These are phyloP conservation scores for Odontesthes bonariensis DNA, from an alignment of 2,113 vertebrate species.

Conservation along the genomic window DNA sequence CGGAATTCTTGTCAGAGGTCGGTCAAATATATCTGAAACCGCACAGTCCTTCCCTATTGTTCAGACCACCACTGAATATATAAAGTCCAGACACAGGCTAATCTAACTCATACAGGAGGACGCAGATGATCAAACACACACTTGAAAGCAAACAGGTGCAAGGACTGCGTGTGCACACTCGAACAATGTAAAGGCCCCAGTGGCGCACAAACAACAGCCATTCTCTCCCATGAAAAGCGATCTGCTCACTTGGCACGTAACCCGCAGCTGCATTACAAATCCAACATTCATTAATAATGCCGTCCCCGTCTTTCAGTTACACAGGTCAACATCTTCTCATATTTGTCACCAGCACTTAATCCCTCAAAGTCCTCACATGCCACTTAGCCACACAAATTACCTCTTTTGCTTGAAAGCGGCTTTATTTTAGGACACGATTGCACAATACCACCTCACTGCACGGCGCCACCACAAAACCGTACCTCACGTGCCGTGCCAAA, in stretches of 20 bases:
- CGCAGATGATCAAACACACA: constrained; percentile 18
- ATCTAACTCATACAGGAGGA: too few relatives aligned
- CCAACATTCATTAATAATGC: constrained; percentile 78
- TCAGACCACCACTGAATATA: too few relatives aligned
- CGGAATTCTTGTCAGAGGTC: constrained; percentile 16
- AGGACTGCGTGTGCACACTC: background rate
- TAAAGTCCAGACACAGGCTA: too few relatives aligned
- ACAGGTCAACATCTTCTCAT: constrained; percentile 75
- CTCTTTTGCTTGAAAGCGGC: constrained; percentile 19
- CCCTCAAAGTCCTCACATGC: constrained; percentile 29
- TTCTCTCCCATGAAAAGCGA: constrained; percentile 73
- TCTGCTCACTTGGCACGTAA: constrained; percentile 54
- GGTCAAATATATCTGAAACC: constrained; percentile 11
- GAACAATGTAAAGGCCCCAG: constrained; percentile 36
- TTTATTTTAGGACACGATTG: constrained; percentile 27
- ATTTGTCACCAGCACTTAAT: constrained; percentile 56
- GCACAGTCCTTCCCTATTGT: too few relatives aligned
- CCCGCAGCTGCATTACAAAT: constrained; percentile 79
- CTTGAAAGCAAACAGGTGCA: constrained; percentile 29
- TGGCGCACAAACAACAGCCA: constrained; percentile 42
- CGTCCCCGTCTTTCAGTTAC: constrained; percentile 72
- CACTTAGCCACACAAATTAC: constrained; percentile 9
- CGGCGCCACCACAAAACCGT: too few relatives aligned
- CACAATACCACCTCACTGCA: background rate
- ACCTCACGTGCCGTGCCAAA: background rate